These are phyloP conservation scores for Sciurus carolinensis DNA, from an alignment of 2,797 vertebrate genomes.

Conservation along the genomic window DNA sequence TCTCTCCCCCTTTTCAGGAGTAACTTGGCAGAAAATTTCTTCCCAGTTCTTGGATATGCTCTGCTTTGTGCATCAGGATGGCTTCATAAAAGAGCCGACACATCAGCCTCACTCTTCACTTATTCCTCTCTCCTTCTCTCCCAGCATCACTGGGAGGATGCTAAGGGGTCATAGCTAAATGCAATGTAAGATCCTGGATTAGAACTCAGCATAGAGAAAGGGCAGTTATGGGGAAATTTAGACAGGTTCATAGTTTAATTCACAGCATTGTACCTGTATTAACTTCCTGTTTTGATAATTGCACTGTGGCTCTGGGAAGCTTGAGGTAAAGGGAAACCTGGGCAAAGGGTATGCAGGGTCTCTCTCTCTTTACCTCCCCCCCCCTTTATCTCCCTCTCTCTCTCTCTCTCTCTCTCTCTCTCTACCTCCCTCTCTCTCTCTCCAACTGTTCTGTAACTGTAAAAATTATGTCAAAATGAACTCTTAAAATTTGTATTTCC, in stretches of 20 bases:
- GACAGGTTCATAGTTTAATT: neutral
- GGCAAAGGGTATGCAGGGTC: neutral
- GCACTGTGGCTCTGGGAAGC: neutral
- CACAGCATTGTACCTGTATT: neutral
- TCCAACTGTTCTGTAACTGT: neutral
- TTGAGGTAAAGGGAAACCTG: neutral
- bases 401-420: too few species aligned
- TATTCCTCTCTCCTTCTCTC: neutral
- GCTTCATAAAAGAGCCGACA: neutral
- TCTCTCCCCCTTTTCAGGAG: neutral
- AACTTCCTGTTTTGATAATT: neutral
- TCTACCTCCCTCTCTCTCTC: too few species aligned
- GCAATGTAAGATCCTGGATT: neutral
- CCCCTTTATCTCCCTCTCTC: too few species aligned
- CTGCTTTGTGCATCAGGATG: neutral
- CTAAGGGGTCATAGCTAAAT: neutral
- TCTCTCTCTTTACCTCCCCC: too few species aligned
- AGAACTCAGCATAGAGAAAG: neutral
- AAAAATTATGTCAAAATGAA: constrained; percentile 4
- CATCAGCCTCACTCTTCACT: neutral
- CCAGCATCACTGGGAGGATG: neutral
- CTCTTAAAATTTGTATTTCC: neutral
- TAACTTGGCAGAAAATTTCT: neutral
- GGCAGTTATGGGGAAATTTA: neutral
- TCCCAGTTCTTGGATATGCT: neutral